Percentiles rank a stretch among this genome's conserved stretches.
Conservation (phyloP, 30 jellyfish, hydroid and myxozoan species). For the Cassiopea andromeda region DNA sequence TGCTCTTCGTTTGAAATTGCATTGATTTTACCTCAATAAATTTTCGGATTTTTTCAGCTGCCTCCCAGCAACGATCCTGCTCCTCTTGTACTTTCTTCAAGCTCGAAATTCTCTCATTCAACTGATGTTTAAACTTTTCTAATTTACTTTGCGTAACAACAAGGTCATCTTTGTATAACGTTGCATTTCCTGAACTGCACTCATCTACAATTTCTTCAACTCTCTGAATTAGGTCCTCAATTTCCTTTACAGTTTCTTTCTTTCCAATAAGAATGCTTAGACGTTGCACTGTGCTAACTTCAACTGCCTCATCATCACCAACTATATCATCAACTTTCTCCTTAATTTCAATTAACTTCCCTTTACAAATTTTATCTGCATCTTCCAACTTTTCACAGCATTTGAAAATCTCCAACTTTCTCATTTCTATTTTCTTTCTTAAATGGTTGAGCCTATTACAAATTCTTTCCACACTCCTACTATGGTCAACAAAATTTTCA, state of each 20-base stretch:
- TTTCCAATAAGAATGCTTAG: background rate
- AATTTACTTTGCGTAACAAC: constrained; percentile 5
- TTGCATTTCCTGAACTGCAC: background rate
- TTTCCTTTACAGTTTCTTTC: constrained; percentile 11
- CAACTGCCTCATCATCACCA: background rate
- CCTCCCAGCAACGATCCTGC: background rate
- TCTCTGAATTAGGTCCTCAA: constrained; percentile 4
- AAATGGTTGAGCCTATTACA: constrained; percentile 42
- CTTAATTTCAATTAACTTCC: constrained; percentile 5
- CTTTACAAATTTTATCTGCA: background rate
- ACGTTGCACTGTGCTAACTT: background rate
- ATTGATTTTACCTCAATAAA: constrained; percentile 21
- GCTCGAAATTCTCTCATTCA: constrained; percentile 1
- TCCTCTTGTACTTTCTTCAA: background rate
- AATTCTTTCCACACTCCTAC: constrained; percentile 2
- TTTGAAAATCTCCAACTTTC: constrained; percentile 12
- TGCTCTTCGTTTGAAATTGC: background rate
- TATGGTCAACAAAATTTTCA: background rate
- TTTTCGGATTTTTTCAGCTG: constrained; percentile 10
- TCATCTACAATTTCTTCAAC: constrained; percentile 23
- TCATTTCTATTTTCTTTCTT: constrained; percentile 35
- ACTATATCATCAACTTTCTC: background rate
- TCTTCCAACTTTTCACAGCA: background rate
- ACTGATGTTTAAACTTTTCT: background rate
- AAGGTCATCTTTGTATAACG: constrained; percentile 25